A percentile compares a stretch with the other conserved stretches of the same genome.
Conservation (phyloP, 1,140 invertebrate genomes). For the Aphaenogaster rudis region DNA sequence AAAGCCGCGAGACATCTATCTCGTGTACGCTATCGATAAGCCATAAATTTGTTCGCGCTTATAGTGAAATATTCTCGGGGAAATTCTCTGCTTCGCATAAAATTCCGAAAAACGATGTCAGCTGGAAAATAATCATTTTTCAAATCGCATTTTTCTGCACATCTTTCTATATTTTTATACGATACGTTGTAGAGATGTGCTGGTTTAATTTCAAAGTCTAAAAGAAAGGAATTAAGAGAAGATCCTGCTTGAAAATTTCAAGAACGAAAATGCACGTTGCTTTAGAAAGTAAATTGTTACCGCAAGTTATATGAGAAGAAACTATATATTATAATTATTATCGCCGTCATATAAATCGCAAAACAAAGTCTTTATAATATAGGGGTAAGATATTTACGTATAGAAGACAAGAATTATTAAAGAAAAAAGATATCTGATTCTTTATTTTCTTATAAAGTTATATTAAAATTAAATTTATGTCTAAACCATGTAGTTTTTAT, state of each 20-base stretch:
- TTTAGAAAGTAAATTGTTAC: background rate
- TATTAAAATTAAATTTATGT: too few species aligned
- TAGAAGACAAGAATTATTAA: too few species aligned
- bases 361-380: too few species aligned
- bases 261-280: background rate
- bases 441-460: too few species aligned
- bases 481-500: too few species aligned
- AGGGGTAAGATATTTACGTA: too few species aligned
- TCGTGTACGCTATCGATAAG: slow-evolving; percentile 33
- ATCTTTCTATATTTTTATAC: background rate
- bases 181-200: background rate
- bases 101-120: slow-evolving; percentile 11
- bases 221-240: background rate
- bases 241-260: background rate
- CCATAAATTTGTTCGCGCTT: slow-evolving; percentile 40
- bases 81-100: slow-evolving; percentile 10
- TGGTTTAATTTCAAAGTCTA: background rate
- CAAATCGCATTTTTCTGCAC: background rate
- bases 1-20: slow-evolving; percentile 34
- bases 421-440: too few species aligned
- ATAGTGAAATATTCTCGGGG: slow-evolving; percentile 18
- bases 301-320: background rate
- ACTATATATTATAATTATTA: too few species aligned
- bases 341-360: too few species aligned
- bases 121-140: slow-evolving; percentile 4